Evolutionary conservation across 2,113 vertebrate species (phyloP).

Genomic region (Syrmaticus mikado): DNA sequence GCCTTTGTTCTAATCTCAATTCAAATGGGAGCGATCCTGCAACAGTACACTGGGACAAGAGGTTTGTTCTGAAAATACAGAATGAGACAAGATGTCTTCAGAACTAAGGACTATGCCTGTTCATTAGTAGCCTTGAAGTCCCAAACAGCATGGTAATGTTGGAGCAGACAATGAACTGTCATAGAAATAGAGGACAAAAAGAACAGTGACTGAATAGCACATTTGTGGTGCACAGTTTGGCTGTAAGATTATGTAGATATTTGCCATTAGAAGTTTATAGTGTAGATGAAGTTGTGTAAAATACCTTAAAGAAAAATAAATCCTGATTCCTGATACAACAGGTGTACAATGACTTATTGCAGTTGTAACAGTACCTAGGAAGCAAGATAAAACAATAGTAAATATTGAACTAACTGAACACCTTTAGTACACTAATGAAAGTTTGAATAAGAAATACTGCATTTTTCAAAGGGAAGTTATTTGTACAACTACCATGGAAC

Average conservation of each 20-base stretch:
- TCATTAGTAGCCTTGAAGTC: slow-evolving; percentile 43
- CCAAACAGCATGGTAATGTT: slow-evolving; percentile 20
- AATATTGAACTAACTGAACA: slow-evolving; percentile 77
- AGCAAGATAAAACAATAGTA: slow-evolving; percentile 79
- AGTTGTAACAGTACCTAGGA: slow-evolving; percentile 84
- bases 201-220: slow-evolving; percentile 38
- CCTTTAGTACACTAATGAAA: slow-evolving; percentile 75
- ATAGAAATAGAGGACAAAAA: slow-evolving; percentile 50
- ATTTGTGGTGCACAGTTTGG: slow-evolving; percentile 35
- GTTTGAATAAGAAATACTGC: slow-evolving; percentile 77
- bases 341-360: slow-evolving; percentile 84
- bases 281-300: slow-evolving; percentile 72
- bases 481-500: slow-evolving; percentile 82
- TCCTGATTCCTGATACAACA: slow-evolving; percentile 83
- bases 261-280: slow-evolving; percentile 53
- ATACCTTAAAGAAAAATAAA: slow-evolving; percentile 64
- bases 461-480: slow-evolving; percentile 78
- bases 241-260: slow-evolving; percentile 66
- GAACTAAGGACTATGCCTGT: slow-evolving; percentile 35
- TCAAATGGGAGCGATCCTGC: slow-evolving; percentile 28
- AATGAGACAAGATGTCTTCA: slow-evolving; percentile 17
- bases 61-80: slow-evolving; percentile 52
- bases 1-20: slow-evolving; percentile 33
- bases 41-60: not conserved
- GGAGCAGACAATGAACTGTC: slow-evolving; percentile 17